Evolutionary conservation across 2,113 vertebrate species (phyloP).

Genomic region (Syrmaticus mikado): DNA sequence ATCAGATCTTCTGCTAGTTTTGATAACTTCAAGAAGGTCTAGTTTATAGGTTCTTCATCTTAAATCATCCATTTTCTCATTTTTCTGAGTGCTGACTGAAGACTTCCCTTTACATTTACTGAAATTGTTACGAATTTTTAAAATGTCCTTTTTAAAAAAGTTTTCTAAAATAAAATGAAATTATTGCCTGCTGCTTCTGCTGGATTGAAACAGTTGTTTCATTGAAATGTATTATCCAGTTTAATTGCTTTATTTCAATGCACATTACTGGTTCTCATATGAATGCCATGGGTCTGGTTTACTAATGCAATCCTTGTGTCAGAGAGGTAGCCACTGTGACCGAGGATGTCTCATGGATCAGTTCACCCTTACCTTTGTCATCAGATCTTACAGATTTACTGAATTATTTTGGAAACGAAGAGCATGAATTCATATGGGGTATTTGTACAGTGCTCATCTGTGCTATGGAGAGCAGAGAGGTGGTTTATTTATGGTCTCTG

Average conservation of each 20-base stretch:
- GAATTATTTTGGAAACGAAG: not conserved
- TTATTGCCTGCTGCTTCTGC: conserved; percentile 58
- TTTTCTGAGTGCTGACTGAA: conserved; percentile 66
- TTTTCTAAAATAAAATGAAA: conserved; percentile 3
- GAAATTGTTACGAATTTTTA: conserved; percentile 54
- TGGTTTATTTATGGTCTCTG: not conserved
- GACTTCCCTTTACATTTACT: conserved; percentile 40
- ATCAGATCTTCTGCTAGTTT: conserved; percentile 16
- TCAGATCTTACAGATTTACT: not conserved
- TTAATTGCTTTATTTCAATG: conserved; percentile 51
- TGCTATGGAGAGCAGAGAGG: not conserved
- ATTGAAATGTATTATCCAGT: conserved; percentile 51
- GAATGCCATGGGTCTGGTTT: not conserved
- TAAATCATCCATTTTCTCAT: conserved; percentile 68
- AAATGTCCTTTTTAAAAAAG: conserved; percentile 28
- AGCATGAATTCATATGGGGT: not conserved
- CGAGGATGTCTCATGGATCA: not conserved
- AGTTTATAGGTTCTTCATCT: conserved; percentile 29
- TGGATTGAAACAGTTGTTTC: conserved; percentile 54
- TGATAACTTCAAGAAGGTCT: conserved; percentile 34
- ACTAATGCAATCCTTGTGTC: not conserved
- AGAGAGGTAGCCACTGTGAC: not conserved
- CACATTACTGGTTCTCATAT: not conserved
- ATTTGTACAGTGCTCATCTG: not conserved
- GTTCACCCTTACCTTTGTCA: not conserved